A percentile compares a stretch with the other conserved stretches of the same genome.
Evolutionary conservation across 2,113 vertebrate species (phyloP).

Genomic region (Calidris pugnax): DNA sequence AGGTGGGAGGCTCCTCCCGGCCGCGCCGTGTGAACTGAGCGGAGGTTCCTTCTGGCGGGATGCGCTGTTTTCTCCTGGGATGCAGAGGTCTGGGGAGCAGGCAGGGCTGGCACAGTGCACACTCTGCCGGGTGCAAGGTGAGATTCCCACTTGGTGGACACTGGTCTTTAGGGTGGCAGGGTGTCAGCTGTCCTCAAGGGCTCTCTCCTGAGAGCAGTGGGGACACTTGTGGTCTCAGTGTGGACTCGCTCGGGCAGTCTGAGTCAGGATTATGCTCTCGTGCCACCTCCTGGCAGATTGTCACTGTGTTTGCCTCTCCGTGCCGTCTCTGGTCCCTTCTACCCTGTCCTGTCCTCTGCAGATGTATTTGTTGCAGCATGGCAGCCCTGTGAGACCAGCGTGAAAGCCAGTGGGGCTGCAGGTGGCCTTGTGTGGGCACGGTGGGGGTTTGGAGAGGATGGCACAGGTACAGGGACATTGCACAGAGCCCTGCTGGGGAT

Average conservation of each 20-base stretch:
- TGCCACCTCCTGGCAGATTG: slow-evolving; percentile 25
- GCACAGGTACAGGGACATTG: accelerated
- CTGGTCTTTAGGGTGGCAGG: neutral
- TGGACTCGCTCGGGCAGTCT: accelerated
- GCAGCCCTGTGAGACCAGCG: accelerated
- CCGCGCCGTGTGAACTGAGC: neutral
- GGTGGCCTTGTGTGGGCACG: neutral
- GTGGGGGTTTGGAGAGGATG: accelerated
- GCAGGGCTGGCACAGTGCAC: neutral
- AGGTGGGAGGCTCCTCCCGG: neutral
- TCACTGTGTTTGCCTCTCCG: neutral
- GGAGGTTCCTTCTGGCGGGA: neutral
- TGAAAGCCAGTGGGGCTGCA: neutral
- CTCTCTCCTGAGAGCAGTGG: accelerated
- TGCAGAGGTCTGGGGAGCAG: neutral
- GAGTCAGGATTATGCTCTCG: neutral
- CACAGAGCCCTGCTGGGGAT: neutral
- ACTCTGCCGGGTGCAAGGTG: neutral
- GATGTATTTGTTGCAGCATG: neutral
- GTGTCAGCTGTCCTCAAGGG: neutral
- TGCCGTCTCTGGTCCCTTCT: neutral
- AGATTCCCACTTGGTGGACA: accelerated
- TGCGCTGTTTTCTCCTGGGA: accelerated
- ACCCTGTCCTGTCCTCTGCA: neutral
- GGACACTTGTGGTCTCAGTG: neutral